Base-by-base conservation (phyloP, 2,888 invertebrate species). In the Mermis nigrescens region DNA sequence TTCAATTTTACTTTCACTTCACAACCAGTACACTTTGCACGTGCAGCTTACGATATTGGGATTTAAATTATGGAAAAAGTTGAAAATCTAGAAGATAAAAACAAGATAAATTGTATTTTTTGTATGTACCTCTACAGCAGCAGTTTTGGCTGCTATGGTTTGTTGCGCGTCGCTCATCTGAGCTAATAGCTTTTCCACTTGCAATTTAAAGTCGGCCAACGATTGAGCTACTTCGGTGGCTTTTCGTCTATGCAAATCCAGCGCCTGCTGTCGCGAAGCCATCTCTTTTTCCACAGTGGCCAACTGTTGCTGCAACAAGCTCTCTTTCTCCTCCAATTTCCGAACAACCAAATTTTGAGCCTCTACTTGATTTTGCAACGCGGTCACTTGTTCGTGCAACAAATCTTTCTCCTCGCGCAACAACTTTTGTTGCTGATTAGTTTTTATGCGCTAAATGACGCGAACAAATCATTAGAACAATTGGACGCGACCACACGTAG, bases 111-210 rank as follows among this genome's bases (percentile, higher is more conserved):
- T n/a, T n/a, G n/a, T n/a, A n/a, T n/a, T n/a, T n/a, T n/a, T n/a
- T n/a, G n/a, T n/a, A n/a, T n/a, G n/a, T n/a, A n/a, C n/a, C 76
- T 94, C 94, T 51, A 94, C 76, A 0, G 91, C 85, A 70, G 86
- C 86, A 0, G 94, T 92, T 75, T 95, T 95, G 73, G 95, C 92
- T 0, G 90, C 89, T 7, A 95, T 90, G 2, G 90, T 88, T 71
- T 86, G 86, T 70, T 94, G 92, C 1, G 91, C 90, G 74, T 94
- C 94, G 70, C 90, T 91, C 84, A 95, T 86, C 77, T 95, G 94
- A 4, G 91, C 85, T 76, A 91, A 90, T 74, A 94, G 92, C 75
- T 95, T 94, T 75, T 95, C 94, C 63, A 94, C 80, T 80, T 94
- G 92, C 64, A 95, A 79, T 74, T 94, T 92, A 29, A 95, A 80